A percentile compares a stretch with the other conserved stretches of the same genome.
Conservation (phyloP, 2,888 invertebrate genomes). For the Romanomermis culicivorax region DNA sequence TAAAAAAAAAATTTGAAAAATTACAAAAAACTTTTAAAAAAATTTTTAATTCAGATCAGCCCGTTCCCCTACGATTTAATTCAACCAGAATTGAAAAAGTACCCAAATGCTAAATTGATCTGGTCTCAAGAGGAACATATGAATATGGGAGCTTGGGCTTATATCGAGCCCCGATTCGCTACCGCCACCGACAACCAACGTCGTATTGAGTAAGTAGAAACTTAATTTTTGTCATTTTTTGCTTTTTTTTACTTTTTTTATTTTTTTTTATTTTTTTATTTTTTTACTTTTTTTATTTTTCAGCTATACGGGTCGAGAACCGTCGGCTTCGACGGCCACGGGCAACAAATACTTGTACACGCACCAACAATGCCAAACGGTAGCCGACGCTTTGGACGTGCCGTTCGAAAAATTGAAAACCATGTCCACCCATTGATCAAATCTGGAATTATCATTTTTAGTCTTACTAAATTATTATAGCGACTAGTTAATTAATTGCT, state of each 20-base stretch:
- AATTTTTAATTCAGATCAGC: too few species aligned
- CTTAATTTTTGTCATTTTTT: too few species aligned
- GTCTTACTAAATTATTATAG: too few species aligned
- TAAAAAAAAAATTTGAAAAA: too few species aligned
- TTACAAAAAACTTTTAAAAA: background rate
- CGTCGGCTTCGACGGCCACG: slow-evolving; percentile 84
- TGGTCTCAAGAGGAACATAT: slow-evolving; percentile 92
- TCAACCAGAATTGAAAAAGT: slow-evolving; percentile 52
- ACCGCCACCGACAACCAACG: slow-evolving; percentile 44
- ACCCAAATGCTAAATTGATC: slow-evolving; percentile 55
- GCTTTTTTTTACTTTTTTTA: too few species aligned
- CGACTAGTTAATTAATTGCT: too few species aligned
- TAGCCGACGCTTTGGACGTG: slow-evolving; percentile 27
- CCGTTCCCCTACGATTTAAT: slow-evolving; percentile 84
- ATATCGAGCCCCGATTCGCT: slow-evolving; percentile 63
- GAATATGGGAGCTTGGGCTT: slow-evolving; percentile 67
- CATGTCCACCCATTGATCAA: too few species aligned
- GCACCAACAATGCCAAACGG: slow-evolving; percentile 31
- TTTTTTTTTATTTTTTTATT: too few species aligned
- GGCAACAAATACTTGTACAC: slow-evolving; percentile 83
- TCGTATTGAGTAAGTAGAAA: background rate
- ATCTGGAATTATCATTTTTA: too few species aligned
- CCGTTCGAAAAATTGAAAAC: background rate
- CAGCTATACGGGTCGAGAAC: slow-evolving; percentile 78
- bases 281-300: slow-evolving; percentile 11